Evolutionary conservation across 2,113 vertebrate species (phyloP).

Genomic region (Formicarius rufipectus): DNA sequence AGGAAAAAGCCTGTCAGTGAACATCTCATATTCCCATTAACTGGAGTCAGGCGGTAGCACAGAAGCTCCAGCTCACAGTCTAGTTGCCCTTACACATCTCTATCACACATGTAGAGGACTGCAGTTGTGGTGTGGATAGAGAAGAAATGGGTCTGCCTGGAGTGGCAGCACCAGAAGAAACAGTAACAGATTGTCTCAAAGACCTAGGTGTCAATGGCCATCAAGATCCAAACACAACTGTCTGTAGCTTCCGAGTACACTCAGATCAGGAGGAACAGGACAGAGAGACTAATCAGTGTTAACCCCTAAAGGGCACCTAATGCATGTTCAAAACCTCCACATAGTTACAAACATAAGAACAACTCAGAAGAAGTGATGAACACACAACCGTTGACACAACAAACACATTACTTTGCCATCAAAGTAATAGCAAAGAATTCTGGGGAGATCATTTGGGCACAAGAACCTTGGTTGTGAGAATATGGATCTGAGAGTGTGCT

Average conservation of each 20-base stretch:
- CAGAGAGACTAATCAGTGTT: background rate
- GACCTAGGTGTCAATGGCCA: background rate
- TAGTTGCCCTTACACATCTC: background rate
- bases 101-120: background rate
- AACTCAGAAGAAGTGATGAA: background rate
- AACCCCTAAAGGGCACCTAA: background rate
- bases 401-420: background rate
- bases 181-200: background rate
- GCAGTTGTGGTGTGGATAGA: background rate
- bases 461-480: background rate
- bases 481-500: background rate
- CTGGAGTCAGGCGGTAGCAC: background rate
- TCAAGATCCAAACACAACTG: background rate
- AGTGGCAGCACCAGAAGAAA: background rate
- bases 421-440: background rate
- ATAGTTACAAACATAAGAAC: background rate
- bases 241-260: background rate
- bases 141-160: background rate
- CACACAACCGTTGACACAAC: background rate
- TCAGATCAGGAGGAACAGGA: background rate
- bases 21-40: background rate
- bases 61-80: background rate
- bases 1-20: background rate
- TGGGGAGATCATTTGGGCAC: background rate
- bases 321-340: background rate